A percentile compares a stretch with the other conserved stretches of the same genome.
phyloP scores from a whole-genome alignment of 2,888 invertebrate genomes.

The Cinara cedri region DNA sequence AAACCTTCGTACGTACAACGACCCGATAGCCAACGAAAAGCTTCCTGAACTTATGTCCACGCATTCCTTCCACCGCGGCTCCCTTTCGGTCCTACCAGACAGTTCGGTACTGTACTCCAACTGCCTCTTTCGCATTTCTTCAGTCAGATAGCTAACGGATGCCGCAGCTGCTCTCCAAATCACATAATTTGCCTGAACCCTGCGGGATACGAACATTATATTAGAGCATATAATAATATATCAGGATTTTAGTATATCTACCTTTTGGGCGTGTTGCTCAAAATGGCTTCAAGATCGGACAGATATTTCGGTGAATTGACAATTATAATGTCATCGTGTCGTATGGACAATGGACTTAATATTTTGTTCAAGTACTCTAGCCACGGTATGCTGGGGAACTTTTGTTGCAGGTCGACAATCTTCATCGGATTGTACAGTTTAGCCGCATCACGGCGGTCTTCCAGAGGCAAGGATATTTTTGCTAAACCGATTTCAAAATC shows the following conservation, averaged over 20 bases:
- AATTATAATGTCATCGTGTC: conserved; percentile 77
- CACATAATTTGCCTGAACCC: conserved; percentile 85
- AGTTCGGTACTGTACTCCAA: conserved; percentile 80
- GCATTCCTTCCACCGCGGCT: conserved; percentile 91
- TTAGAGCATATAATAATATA: neutral
- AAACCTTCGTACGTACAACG: conserved; percentile 84
- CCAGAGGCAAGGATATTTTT: conserved; percentile 87
- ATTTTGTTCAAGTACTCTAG: conserved; percentile 82
- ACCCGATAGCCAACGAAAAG: conserved; percentile 68
- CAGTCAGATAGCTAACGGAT: conserved; percentile 80
- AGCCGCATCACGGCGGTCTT: conserved; percentile 88
- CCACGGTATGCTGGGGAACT: conserved; percentile 82
- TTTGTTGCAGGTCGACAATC: conserved; percentile 74
- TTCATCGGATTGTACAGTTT: conserved; percentile 92
- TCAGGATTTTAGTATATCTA: conserved; percentile 60
- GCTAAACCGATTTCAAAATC: conserved; percentile 89
- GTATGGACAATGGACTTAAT: conserved; percentile 72
- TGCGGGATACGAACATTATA: conserved; percentile 61
- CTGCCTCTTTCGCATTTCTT: conserved; percentile 78
- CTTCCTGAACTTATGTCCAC: conserved; percentile 77
- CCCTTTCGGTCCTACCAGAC: conserved; percentile 82
- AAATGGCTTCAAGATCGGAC: conserved; percentile 71
- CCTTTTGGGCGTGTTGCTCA: conserved; percentile 69
- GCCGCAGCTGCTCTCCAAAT: conserved; percentile 89
- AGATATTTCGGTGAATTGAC: conserved; percentile 86